phyloP scores from a whole-genome alignment of 2,113 vertebrate species.

The Circaetus cinerascens region DNA sequence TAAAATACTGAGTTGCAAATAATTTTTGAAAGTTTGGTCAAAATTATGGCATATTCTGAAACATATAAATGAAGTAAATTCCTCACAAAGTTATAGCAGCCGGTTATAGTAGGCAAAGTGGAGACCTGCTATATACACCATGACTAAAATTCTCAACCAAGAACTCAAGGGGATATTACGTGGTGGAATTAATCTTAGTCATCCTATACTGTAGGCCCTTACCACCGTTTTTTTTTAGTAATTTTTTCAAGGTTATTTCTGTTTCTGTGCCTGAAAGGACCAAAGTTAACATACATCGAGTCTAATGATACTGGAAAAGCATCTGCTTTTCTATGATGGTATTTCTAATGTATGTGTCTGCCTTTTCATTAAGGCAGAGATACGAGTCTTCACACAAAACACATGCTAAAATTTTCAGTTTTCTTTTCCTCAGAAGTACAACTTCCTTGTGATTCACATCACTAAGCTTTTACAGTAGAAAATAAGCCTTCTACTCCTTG shows the following conservation, averaged over 20 bases:
- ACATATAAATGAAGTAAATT: background rate
- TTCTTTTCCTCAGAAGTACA: background rate
- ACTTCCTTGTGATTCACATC: background rate
- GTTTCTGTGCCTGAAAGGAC: background rate
- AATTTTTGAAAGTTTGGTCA: background rate
- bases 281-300: background rate
- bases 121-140: background rate
- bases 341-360: background rate
- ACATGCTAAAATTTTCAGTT: background rate
- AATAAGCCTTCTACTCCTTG: background rate
- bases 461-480: background rate
- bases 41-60: background rate
- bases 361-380: background rate
- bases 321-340: background rate
- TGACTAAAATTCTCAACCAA: background rate
- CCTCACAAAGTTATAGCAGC: background rate
- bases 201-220: background rate
- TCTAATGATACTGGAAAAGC: background rate
- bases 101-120: background rate
- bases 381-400: background rate
- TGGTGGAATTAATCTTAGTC: background rate
- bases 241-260: background rate
- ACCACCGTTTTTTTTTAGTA: background rate
- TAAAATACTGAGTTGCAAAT: background rate
- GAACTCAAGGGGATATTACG: accelerated